Base-by-base conservation (phyloP, 2,797 vertebrate genomes). In the Xenops minutus region DNA sequence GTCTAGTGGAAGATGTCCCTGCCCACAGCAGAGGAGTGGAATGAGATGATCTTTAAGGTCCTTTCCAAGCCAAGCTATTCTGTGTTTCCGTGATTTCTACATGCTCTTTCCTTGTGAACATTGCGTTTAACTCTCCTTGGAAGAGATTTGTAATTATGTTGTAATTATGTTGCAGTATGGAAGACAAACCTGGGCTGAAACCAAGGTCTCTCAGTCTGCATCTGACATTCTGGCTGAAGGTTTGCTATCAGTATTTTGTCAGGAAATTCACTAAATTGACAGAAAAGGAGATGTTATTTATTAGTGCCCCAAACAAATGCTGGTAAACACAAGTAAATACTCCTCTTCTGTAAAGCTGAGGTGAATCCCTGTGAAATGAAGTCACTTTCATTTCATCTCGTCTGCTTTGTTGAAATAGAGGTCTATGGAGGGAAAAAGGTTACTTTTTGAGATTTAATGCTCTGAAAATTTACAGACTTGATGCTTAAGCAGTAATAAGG, bases 401-500 rank as follows among this genome's bases (percentile, higher is more conserved):
- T 87, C 92, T 77, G 41, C 81, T 64, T 34, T 51, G 32, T 87
- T 92, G 92, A 96, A 92, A 87, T 91, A 77, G 68, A 56, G 72
- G 73, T 44, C 63, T 94, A 29, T 89, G 84, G 93, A 95, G 66
- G 88, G 85, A 61, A 79, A 92, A 84, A 93, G 64, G 90, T 95
- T 96, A 72, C 66, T 92, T 97, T 85, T 91, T 68, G 68, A 96
- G 92, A 95, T 93, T 89, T 96, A 96, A 80, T 91, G 67, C 74
- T 71, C 41, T 89, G 76, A 77, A 96, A 93, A 95, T 93, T 86
- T 93, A 93, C 73, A 93, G 76, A 66, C 75, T 83, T 92, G 92
- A 82, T 88, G 88, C 85, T 93, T 96, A 97, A 97, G 91, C 89
- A 91, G 92, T 86, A 96, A 26, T 94, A 96, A 96, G 94, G 89